These are phyloP conservation scores for Hanleya hanleyi DNA, from an alignment of 2,888 invertebrate species.

Conservation along the genomic window DNA sequence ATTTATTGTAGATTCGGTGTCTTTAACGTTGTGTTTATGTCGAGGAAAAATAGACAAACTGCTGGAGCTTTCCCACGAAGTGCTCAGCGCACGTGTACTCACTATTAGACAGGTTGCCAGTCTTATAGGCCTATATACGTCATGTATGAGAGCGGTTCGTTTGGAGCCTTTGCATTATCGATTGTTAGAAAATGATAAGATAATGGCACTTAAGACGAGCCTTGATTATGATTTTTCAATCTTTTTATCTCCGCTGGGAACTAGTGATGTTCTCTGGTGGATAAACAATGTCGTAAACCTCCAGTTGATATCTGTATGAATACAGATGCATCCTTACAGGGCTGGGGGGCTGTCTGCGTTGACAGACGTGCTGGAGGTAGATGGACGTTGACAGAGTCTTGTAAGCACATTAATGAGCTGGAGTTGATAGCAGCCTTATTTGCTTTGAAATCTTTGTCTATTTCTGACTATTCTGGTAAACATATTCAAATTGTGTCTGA, in stretches of 20 bases:
- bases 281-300: neutral
- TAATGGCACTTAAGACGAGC: neutral
- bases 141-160: neutral
- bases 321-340: neutral
- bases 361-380: neutral
- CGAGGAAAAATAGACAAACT: neutral
- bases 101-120: neutral
- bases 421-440: slow-evolving; percentile 1
- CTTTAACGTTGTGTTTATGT: neutral
- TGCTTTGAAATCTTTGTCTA: neutral
- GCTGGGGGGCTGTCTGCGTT: slow-evolving; percentile 6
- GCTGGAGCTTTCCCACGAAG: neutral
- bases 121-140: neutral
- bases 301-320: neutral
- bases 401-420: neutral
- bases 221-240: neutral
- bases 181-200: neutral
- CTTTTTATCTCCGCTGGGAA: neutral
- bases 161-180: neutral
- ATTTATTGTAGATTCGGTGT: neutral
- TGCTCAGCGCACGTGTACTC: neutral
- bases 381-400: neutral
- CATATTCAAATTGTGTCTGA: neutral
- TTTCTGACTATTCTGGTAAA: neutral
- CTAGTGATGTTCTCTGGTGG: neutral